Percentiles rank a stretch among this genome's conserved stretches.
Evolutionary conservation across 1,140 invertebrate species (phyloP).

Genomic region (Eulimnadia texana): DNA sequence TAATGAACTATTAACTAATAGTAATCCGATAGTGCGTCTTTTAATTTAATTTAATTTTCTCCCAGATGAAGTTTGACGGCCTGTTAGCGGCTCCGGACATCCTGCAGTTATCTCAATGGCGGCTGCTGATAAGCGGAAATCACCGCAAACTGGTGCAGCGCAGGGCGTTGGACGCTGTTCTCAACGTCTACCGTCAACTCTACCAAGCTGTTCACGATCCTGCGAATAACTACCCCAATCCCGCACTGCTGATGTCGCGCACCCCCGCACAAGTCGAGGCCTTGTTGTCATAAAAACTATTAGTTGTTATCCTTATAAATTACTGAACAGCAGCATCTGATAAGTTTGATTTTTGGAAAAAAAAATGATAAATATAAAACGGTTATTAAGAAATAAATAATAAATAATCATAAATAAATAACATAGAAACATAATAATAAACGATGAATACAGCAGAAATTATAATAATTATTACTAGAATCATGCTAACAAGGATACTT

Average conservation of each 20-base stretch:
- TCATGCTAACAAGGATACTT: too few relatives aligned
- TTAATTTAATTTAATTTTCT: conserved; percentile 23
- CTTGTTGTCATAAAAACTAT: not conserved
- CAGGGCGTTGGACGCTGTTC: conserved; percentile 67
- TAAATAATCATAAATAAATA: too few relatives aligned
- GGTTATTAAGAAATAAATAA: too few relatives aligned
- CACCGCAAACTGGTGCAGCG: conserved; percentile 60
- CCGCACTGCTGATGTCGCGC: conserved; percentile 47
- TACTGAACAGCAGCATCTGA: too few relatives aligned
- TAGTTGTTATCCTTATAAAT: not conserved
- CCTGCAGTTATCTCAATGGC: conserved; percentile 67
- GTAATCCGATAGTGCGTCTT: too few relatives aligned
- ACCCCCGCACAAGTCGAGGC: conserved; percentile 53
- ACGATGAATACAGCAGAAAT: too few relatives aligned
- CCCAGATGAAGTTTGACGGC: conserved; percentile 58
- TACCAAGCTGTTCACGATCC: conserved; percentile 61
- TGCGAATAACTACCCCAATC: conserved; percentile 59
- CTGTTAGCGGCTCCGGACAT: conserved; percentile 64
- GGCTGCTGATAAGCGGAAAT: conserved; percentile 58
- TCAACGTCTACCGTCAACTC: conserved; percentile 74
- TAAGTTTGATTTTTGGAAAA: too few relatives aligned
- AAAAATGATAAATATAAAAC: too few relatives aligned
- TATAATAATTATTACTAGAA: too few relatives aligned
- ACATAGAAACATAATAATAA: too few relatives aligned
- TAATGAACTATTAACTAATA: too few relatives aligned